Base-by-base conservation (phyloP, 2,113 vertebrate genomes). In the Syrrhaptes paradoxus region DNA sequence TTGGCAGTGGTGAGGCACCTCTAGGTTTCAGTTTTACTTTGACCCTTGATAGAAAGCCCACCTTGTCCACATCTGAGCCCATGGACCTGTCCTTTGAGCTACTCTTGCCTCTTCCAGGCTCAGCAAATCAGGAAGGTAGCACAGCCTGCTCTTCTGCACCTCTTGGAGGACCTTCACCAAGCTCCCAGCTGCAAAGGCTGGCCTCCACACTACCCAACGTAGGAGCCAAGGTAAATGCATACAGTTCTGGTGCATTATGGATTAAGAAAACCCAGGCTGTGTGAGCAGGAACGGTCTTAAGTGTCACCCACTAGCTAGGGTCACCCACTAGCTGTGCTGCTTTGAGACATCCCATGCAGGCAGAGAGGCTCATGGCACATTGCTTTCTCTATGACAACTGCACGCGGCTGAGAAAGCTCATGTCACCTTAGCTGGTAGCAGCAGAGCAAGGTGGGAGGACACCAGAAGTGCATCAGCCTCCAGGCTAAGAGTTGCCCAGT, bases 101-200 rank as follows among this genome's bases (percentile, higher is more conserved):
- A 38, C 22, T 73, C 26, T 38, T 70, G 74, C 18, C 32, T 76
- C 72, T 87, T 88, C 43, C 55, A 51, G 38, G 29, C 43, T 88
- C 75, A 82, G 48, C 16, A 45, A 54, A 85, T 11, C 49, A 36
- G 4, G 18, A 68, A 70, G 46, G 24, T 17, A 49, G 38, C 38
- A n/a, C 0, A 25, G 15, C 31, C 14, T 76, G 0, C 0, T 34
- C 28, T 52, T 61, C 36, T 73, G 26, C 51, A 84, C 21, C 41
- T 66, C 68, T 62, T n/a, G 41, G 20, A 63, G 58, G 61, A 85
- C n/a, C 17, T 67, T 46, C 13, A 0, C 78, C 49, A 13, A 22
- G 22, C 41, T 73, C 26, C 48, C 55, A 57, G 20, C 55, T 52
- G 24, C 73, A 51, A 63, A 46, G 26, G 13, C 31, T 55, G 54